Conservation (phyloP, 2,113 vertebrate genomes). For the Myrmophylax atrothorax region DNA sequence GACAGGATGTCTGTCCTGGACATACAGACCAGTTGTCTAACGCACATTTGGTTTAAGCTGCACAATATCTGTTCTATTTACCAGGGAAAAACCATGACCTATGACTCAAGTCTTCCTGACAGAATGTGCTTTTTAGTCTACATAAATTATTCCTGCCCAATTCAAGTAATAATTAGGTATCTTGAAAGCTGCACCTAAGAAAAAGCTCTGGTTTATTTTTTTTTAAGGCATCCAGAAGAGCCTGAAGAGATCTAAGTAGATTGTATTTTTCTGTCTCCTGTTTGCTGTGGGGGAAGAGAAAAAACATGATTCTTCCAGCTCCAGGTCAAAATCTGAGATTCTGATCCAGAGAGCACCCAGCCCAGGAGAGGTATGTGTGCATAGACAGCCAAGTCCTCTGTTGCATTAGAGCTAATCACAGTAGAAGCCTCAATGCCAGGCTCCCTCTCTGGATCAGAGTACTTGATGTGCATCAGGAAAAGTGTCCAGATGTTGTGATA, state of each 20-base stretch:
- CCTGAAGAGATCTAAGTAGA: slow-evolving; percentile 63
- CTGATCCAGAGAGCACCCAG: slow-evolving; percentile 64
- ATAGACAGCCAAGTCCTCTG: slow-evolving; percentile 13
- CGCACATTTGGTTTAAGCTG: slow-evolving; percentile 2
- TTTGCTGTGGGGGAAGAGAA: slow-evolving; percentile 60
- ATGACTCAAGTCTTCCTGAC: slow-evolving; percentile 39
- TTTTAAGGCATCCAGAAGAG: slow-evolving; percentile 62
- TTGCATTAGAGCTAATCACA: not conserved
- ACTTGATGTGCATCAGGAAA: not conserved
- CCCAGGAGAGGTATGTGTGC: slow-evolving; percentile 55
- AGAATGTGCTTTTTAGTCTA: slow-evolving; percentile 10
- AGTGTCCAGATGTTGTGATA: not conserved
- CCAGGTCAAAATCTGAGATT: slow-evolving; percentile 64
- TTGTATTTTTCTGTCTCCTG: slow-evolving; percentile 65
- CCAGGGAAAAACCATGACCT: slow-evolving; percentile 10
- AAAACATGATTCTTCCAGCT: slow-evolving; percentile 57
- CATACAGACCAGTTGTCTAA: slow-evolving; percentile 16
- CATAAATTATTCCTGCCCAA: not conserved
- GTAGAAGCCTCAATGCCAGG: slow-evolving; percentile 31
- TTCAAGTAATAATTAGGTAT: not conserved
- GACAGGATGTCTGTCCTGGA: not conserved
- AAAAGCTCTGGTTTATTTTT: slow-evolving; percentile 54
- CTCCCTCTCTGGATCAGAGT: slow-evolving; percentile 64
- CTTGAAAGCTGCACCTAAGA: slow-evolving; percentile 52
- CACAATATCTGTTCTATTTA: slow-evolving; percentile 13